Evolutionary conservation across 1,140 invertebrate species (phyloP).

Genomic region (Proctacanthus coquilletti): DNA sequence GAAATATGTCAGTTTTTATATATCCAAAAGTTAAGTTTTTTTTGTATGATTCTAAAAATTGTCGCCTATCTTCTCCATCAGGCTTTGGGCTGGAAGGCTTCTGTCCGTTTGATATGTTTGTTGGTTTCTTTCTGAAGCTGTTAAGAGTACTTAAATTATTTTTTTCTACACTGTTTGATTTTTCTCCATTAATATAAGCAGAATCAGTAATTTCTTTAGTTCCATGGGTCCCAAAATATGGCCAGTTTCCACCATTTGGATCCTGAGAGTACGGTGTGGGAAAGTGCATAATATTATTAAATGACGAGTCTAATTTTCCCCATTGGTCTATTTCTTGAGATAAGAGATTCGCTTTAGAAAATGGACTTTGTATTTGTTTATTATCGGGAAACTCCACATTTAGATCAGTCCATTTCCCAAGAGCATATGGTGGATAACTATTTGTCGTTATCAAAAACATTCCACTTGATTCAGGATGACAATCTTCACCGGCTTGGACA

Average conservation of each 20-base stretch:
- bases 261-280: slow-evolving; percentile 7
- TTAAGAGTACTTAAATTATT: too few relatives aligned
- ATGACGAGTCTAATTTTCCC: slow-evolving; percentile 21
- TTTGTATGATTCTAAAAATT: too few relatives aligned
- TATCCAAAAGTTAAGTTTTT: too few relatives aligned
- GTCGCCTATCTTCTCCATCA: too few relatives aligned
- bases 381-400: slow-evolving; percentile 16
- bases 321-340: slow-evolving; percentile 23
- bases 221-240: slow-evolving; percentile 16
- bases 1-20: too few relatives aligned
- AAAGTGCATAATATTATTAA: slow-evolving; percentile 17
- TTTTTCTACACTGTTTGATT: too few relatives aligned
- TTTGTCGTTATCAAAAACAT: slow-evolving; percentile 26
- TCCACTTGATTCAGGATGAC: slow-evolving; percentile 15
- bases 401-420: slow-evolving; percentile 26
- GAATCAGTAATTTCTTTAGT: slow-evolving; percentile 10
- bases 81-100: too few relatives aligned
- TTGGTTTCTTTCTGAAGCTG: too few relatives aligned
- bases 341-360: slow-evolving; percentile 16
- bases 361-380: slow-evolving; percentile 5
- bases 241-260: slow-evolving; percentile 20
- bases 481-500: slow-evolving; percentile 23
- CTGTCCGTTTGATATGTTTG: too few relatives aligned
- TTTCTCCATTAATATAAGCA: too few relatives aligned
- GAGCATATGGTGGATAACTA: slow-evolving; percentile 21